phyloP scores from a whole-genome alignment of 2,113 vertebrate species.

The Anolis sagrei region DNA sequence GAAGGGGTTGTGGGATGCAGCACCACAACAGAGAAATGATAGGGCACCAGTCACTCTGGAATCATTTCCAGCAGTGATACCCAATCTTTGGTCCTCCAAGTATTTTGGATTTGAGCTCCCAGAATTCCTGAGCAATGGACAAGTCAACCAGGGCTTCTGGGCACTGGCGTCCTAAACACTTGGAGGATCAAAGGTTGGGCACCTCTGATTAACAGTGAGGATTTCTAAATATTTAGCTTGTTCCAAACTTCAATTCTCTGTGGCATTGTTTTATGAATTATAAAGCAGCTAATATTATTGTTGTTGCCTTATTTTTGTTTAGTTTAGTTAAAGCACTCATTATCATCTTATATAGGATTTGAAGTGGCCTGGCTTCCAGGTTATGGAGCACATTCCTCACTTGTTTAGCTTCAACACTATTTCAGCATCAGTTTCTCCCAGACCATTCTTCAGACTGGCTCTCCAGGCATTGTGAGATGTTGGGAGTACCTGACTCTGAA shows the following conservation, averaged over 20 bases:
- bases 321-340: constrained; percentile 11
- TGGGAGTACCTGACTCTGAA: background rate
- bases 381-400: too few relatives aligned
- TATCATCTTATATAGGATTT: background rate
- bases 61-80: background rate
- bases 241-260: background rate
- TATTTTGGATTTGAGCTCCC: too few relatives aligned
- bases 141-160: too few relatives aligned
- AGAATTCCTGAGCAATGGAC: too few relatives aligned
- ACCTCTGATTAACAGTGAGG: too few relatives aligned
- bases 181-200: too few relatives aligned
- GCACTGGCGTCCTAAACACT: too few relatives aligned
- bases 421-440: background rate
- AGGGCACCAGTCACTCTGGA: background rate
- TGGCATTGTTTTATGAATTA: background rate
- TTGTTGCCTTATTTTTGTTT: background rate
- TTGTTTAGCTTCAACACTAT: background rate
- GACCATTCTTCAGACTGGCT: background rate
- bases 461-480: background rate
- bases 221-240: background rate
- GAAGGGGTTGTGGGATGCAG: background rate
- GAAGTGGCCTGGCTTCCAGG: background rate
- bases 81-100: too few relatives aligned
- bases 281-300: background rate
- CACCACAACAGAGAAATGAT: background rate